These are phyloP conservation scores for Drosophila meridionalis DNA, from an alignment of 2,888 invertebrate genomes.

Conservation along the genomic window DNA sequence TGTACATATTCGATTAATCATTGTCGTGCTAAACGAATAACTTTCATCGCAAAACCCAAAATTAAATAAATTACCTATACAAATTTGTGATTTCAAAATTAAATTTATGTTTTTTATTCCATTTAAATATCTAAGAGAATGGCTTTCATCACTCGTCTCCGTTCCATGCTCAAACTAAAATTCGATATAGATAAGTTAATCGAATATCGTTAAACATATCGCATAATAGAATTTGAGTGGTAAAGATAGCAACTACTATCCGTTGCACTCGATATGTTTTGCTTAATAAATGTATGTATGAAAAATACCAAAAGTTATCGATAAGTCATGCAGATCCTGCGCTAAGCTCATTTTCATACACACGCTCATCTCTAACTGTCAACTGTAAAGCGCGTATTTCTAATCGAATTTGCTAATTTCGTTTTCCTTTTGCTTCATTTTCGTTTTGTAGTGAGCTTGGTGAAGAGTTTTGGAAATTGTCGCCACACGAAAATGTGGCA, in stretches of 20 bases:
- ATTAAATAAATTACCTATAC: slow-evolving; percentile 48
- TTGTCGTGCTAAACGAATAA: slow-evolving; percentile 80
- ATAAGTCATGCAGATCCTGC: neutral
- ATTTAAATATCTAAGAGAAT: neutral
- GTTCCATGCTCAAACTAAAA: neutral
- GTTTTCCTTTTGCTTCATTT: slow-evolving; percentile 3
- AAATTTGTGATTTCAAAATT: slow-evolving; percentile 48
- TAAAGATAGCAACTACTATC: neutral
- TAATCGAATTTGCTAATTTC: neutral
- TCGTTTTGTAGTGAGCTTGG: slow-evolving; percentile 80
- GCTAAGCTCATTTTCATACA: neutral
- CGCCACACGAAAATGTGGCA: slow-evolving; percentile 87
- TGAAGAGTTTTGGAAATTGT: slow-evolving; percentile 87
- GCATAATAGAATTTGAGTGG: too few species aligned
- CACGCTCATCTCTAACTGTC: neutral
- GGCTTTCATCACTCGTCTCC: neutral
- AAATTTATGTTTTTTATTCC: slow-evolving; percentile 2
- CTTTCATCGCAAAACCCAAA: slow-evolving; percentile 77
- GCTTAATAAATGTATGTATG: neutral
- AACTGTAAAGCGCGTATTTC: neutral
- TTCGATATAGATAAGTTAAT: neutral
- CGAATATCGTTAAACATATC: neutral
- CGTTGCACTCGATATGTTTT: neutral
- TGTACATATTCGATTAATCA: slow-evolving; percentile 83
- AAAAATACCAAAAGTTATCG: neutral